phyloP scores from a whole-genome alignment of 2,113 vertebrate species.

The Sminthopsis crassicaudata region DNA sequence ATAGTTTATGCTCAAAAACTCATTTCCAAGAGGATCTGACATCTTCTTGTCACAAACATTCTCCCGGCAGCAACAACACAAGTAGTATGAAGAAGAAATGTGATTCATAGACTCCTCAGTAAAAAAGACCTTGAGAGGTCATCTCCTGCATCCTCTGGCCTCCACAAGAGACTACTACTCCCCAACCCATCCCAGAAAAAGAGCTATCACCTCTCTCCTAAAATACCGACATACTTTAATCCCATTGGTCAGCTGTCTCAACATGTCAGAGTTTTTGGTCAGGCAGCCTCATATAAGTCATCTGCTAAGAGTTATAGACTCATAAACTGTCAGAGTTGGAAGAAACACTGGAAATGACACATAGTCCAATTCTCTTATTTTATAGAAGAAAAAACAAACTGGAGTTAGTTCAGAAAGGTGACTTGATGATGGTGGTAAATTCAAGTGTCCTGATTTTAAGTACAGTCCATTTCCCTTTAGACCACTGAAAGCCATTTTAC shows the following conservation, averaged over 20 bases:
- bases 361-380: background rate
- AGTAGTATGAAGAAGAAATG: background rate
- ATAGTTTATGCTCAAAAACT: conserved; percentile 58
- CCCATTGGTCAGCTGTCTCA: background rate
- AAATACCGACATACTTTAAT: background rate
- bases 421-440: background rate
- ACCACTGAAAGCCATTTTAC: background rate
- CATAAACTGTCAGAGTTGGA: background rate
- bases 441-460: background rate
- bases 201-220: background rate
- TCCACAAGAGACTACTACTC: background rate
- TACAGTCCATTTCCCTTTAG: background rate
- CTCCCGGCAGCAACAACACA: conserved; percentile 34
- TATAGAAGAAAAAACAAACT: background rate
- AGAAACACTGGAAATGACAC: background rate
- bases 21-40: conserved; percentile 51
- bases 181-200: background rate
- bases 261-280: background rate
- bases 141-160: background rate
- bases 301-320: background rate
- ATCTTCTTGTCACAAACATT: conserved; percentile 42
- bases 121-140: conserved; percentile 41
- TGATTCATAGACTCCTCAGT: conserved; percentile 42
- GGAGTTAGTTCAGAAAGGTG: background rate
- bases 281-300: background rate